Evolutionary conservation across 2,113 vertebrate genomes (phyloP).

Genomic region (Hylia prasina): DNA sequence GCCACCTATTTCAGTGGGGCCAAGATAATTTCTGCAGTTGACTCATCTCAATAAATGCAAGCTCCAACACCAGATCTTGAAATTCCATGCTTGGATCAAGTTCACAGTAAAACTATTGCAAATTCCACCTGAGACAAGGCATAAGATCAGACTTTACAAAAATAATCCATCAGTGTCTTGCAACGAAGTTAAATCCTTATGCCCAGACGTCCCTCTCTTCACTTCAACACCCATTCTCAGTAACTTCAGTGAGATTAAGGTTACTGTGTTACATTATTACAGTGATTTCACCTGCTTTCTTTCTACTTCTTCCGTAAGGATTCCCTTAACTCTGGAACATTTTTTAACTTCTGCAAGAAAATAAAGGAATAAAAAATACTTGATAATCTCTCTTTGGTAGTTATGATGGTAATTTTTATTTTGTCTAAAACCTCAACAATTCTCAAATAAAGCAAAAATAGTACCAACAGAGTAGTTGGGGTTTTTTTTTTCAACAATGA

Average conservation of each 20-base stretch:
- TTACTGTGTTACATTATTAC: not conserved
- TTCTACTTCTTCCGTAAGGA: not conserved
- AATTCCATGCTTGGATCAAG: not conserved
- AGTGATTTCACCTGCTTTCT: not conserved
- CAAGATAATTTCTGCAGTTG: not conserved
- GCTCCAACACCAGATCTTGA: not conserved
- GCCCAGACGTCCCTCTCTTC: not conserved
- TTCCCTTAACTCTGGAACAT: not conserved
- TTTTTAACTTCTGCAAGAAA: not conserved
- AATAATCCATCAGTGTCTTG: not conserved
- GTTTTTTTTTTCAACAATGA: not conserved
- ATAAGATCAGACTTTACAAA: not conserved
- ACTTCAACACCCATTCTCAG: not conserved
- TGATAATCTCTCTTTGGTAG: not conserved
- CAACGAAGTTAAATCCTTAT: not conserved
- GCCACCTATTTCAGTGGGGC: not conserved
- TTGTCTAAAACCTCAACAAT: not conserved
- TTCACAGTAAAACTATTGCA: not conserved
- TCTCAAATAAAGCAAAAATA: not conserved
- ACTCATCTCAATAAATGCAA: not conserved
- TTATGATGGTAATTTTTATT: not conserved
- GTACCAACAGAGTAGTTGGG: not conserved
- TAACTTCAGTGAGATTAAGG: not conserved
- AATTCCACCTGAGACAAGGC: not conserved
- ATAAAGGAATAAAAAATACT: not conserved